Evolutionary conservation across 2,113 vertebrate genomes (phyloP).

Genomic region (Oreocharis arfaki): DNA sequence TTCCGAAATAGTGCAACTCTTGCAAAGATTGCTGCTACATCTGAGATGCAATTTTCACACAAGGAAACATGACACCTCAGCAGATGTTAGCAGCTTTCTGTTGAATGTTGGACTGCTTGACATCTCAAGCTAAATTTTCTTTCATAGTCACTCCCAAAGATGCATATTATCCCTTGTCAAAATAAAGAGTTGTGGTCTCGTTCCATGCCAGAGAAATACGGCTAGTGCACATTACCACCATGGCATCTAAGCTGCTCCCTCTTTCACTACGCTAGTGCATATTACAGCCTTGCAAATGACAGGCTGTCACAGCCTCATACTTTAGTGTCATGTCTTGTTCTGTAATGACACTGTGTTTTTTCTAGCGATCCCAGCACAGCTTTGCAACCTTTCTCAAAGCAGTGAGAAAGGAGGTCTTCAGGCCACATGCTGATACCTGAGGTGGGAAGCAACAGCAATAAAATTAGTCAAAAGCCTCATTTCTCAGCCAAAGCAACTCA

Average conservation of each 20-base stretch:
- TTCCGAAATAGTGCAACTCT: background rate
- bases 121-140: background rate
- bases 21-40: background rate
- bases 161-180: background rate
- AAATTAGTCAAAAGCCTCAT: background rate
- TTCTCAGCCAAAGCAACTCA: background rate
- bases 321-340: background rate
- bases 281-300: constrained; percentile 16
- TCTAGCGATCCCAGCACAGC: background rate
- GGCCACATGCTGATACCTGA: background rate
- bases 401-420: background rate
- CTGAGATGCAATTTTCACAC: background rate
- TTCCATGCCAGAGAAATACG: background rate
- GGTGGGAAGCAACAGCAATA: background rate
- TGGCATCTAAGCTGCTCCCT: background rate
- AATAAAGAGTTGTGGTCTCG: constrained; percentile 10
- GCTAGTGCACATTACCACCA: background rate
- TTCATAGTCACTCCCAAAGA: background rate
- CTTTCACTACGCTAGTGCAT: background rate
- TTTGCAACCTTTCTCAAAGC: background rate
- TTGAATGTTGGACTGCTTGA: background rate
- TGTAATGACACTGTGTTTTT: background rate
- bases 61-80: background rate
- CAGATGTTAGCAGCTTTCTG: background rate
- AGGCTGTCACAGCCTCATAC: background rate